Evolutionary conservation across 2,113 vertebrate species (phyloP), one percentile per base, ranked within the genome.

Genomic region (Columba livia): DNA sequence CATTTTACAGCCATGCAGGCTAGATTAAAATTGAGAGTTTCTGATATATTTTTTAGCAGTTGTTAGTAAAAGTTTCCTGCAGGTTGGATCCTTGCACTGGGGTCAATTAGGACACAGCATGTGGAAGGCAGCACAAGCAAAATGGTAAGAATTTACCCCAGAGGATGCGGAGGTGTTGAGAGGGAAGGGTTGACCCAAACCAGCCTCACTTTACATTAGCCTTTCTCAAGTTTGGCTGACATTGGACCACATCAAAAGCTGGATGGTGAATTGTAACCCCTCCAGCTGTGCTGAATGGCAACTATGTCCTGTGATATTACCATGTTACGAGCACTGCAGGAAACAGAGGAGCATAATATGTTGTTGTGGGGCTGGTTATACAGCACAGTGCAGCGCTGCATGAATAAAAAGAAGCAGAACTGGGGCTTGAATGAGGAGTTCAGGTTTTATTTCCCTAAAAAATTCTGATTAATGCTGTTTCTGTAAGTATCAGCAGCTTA

Each of bases 321-420:
- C 1, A 6, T 29, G 31, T 29, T 47, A 81, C 20, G 48, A 84
- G 34, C 57, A 6, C 34, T 2, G 3, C 47, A 80, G 87, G 57
- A 79, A 60, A 51, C 0, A 54, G 62, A 65, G 36, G 51, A 79
- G 14, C 16, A 15, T 31, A 57, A 65, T 0, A 0, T 50, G 29
- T 3, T 58, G 36, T 26, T 51, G 10, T 66, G 61, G 77, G 71
- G 62, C n/a, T 38, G 50, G 23, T 72, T 73, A 20, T 3, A 57
- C 40, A 71, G 32, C 56, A 44, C 25, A n/a, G 40, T 47, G 66
- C 57, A 58, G 44, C 36, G 72, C 66, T 65, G 54, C 16, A 29
- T 42, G 31, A 91, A 34, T 51, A 77, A 79, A 58, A 38, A 56
- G 58, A 72, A 60, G n/a, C n/a, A 70, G 66, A 88, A 58, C 26